Base-by-base conservation (phyloP, 2,888 invertebrate genomes). In the Sinotaia quadrata region DNA sequence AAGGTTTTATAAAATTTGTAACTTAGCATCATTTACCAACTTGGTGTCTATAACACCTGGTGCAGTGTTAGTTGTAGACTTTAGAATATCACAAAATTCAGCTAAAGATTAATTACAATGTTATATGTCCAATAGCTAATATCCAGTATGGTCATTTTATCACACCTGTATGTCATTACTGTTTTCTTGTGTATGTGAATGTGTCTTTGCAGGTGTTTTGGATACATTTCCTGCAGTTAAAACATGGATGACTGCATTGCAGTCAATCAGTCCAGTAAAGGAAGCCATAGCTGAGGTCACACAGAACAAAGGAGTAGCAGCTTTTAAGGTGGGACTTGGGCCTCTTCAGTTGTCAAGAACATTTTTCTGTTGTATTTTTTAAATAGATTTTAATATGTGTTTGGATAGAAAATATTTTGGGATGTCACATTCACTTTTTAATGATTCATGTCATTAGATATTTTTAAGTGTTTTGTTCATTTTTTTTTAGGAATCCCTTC, bases 231-330 rank as follows among this genome's bases (percentile, higher is more conserved):
- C 77, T 4, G 71, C 75, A 51, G 51, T 81, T 21, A 72, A 73
- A 47, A 47, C 61, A 24, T 84, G 82, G 82, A 76, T 75, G 37
- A 44, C 44, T 18, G 41, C 67, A 18, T 65, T 83, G 33, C 61
- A 63, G 21, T 52, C 51, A 18, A 58, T 61, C 27, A 67, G 70
- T 49, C 73, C 75, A 34, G 79, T 80, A 31, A 68, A 78, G 62
- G 67, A 58, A 24, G 80, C 78, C 24, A 62, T 78, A 4, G 52
- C 51, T 34, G 68, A 71, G 15, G 71, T 82, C 21, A 77, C 70
- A 27, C 61, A 65, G 44, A 77, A 71, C 36, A 68, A 72, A 52
- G 75, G 76, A 33, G 66, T 62, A 8, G 60, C 47, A 18, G 67
- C 58, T 8, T 73, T 75, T 29, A 76, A 75, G 74, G 78, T 78